Evolutionary conservation across 2,888 invertebrate species (phyloP), one percentile per base, ranked within the genome.

Genomic region (Dicranocentrus wangi): DNA sequence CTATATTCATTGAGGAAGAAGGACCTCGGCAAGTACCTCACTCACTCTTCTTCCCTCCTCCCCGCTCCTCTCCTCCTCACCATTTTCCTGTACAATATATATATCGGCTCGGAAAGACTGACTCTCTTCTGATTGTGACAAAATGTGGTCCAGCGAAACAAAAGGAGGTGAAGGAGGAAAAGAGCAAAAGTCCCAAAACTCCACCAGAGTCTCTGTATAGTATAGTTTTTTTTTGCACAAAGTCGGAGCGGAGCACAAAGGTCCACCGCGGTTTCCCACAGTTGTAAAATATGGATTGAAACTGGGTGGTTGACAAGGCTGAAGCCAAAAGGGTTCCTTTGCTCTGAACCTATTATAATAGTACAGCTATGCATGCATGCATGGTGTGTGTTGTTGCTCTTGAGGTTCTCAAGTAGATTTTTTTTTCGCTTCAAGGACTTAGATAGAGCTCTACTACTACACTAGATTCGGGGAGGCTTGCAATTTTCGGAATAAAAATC

Each of bases 231-330:
- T 39, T 39, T 39, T 39, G 47, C 17, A 25, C 13, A 58, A 58
- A 58, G 8, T 58, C 15, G 10, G 23, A 58, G 23, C 15, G 27
- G 2, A 25, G 58, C 21, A 61, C 28, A 28, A 61, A 61, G 61
- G 61, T 61, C 61, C 61, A 58, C 70, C 3, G 70, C 25, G 70
- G 70, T 70, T 70, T 58, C 15, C 70, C 70, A 60, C 70, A 70
- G 53, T 5, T 21, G 28, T 19, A 53, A 53, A 60, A 71, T 55
- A 61, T 61, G 17, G 70, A 25, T 70, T 21, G 28, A 21, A 61
- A 43, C 15, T 25, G n/a, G 61, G 42, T 42, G 70, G 70, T 42
- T 71, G 71, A 71, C 71, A 71, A 61, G 71, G 17, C 61, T 61
- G 21, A 5, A 55, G 55, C 23, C 55, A 55, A 19, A 55, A 55